A percentile compares a stretch with the other conserved stretches of the same genome.
Conservation (phyloP, 2,888 invertebrate species). For the Fragum sueziense region DNA sequence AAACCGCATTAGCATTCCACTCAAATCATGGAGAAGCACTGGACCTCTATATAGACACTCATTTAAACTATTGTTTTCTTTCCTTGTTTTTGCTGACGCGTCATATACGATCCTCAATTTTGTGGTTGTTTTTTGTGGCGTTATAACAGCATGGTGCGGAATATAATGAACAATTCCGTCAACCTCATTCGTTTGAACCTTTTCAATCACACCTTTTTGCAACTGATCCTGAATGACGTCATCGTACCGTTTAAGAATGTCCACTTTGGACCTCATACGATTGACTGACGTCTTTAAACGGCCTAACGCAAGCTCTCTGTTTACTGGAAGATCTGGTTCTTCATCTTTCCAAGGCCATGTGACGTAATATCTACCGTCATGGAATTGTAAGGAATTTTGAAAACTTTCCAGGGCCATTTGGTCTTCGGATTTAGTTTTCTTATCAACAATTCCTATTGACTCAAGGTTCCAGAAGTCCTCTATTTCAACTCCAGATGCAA, state of each 20-base stretch:
- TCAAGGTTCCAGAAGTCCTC: constrained; percentile 41
- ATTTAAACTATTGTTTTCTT: constrained; percentile 26
- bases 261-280: constrained; percentile 27
- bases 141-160: constrained; percentile 37
- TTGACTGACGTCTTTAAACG: constrained; percentile 24
- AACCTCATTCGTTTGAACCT: neutral
- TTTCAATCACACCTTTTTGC: constrained; percentile 36
- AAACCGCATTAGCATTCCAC: constrained; percentile 34
- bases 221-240: constrained; percentile 30
- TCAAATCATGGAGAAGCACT: constrained; percentile 23
- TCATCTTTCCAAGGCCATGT: constrained; percentile 41
- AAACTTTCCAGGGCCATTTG: constrained; percentile 18
- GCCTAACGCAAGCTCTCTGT: constrained; percentile 30
- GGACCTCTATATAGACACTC: constrained; percentile 34
- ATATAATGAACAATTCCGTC: constrained; percentile 30
- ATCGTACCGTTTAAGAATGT: constrained; percentile 30
- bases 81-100: constrained; percentile 17
- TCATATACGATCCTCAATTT: constrained; percentile 32
- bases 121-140: constrained; percentile 15
- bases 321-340: constrained; percentile 17
- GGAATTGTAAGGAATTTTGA: constrained; percentile 25
- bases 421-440: constrained; percentile 10
- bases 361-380: constrained; percentile 32
- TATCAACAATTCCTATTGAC: constrained; percentile 28
- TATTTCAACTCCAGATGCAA: neutral